Conservation (phyloP, 2,113 vertebrate species). For the Xenopus laevis region DNA sequence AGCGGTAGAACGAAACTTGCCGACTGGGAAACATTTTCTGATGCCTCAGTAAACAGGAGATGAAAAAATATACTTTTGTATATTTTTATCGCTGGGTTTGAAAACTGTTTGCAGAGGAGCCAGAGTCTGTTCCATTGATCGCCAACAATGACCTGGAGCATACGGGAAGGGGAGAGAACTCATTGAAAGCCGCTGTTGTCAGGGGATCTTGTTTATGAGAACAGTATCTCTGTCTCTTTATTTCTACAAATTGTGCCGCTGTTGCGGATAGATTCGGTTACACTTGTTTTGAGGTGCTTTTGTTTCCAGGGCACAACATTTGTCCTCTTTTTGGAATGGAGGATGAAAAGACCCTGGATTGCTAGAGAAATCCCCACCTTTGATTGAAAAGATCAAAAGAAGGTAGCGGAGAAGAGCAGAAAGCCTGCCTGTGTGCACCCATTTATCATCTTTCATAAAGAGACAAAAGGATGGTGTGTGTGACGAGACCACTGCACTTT, state of each 20-base stretch:
- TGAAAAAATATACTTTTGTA: conserved; percentile 42
- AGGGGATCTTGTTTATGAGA: conserved; percentile 28
- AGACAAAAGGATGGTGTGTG: conserved; percentile 36
- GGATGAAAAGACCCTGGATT: conserved; percentile 27
- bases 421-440: conserved; percentile 33
- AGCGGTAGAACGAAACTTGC: conserved; percentile 18
- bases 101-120: conserved; percentile 4
- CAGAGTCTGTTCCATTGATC: conserved; percentile 6
- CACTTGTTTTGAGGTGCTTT: conserved; percentile 26
- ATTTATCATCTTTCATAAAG: conserved; percentile 34
- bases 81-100: conserved; percentile 26
- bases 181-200: conserved; percentile 2
- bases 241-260: conserved; percentile 29
- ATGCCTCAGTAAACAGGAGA: conserved; percentile 35
- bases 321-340: conserved; percentile 16
- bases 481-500: conserved; percentile 28
- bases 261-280: conserved; percentile 23
- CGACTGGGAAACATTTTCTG: conserved; percentile 31
- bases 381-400: conserved; percentile 42
- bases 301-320: conserved; percentile 30
- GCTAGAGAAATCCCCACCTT: conserved; percentile 33
- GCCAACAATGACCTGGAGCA: conserved; percentile 21
- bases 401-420: conserved; percentile 25
- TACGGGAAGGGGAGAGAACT: neutral
- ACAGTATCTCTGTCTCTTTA: conserved; percentile 24